A percentile compares a stretch with the other conserved stretches of the same genome.
phyloP scores from a whole-genome alignment of 2,797 vertebrate genomes.

The Pangasius djambal region DNA sequence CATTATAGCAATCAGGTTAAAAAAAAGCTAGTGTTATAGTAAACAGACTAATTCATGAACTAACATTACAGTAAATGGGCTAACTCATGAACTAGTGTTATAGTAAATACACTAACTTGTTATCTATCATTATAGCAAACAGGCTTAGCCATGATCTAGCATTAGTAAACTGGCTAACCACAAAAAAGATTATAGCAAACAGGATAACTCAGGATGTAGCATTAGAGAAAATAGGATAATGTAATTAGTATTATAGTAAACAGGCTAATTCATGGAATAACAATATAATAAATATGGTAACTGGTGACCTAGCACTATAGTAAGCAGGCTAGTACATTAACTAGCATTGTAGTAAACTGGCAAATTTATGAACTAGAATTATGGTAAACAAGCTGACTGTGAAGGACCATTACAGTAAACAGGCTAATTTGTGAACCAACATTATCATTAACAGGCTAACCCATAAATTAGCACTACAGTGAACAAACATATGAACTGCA shows the following conservation, averaged over 20 bases:
- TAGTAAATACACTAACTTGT: background rate
- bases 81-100: background rate
- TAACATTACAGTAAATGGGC: background rate
- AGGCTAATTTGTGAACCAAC: background rate
- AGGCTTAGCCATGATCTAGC: background rate
- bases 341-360: background rate
- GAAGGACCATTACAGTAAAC: background rate
- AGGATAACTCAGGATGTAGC: background rate
- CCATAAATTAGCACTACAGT: background rate
- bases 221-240: background rate
- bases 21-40: background rate
- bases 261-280: background rate
- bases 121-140: background rate
- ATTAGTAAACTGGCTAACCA: constrained; percentile 6
- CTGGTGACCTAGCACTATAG: background rate
- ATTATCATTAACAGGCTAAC: background rate
- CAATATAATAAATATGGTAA: constrained; percentile 1
- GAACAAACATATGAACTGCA: background rate
- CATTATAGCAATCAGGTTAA: background rate
- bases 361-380: background rate
- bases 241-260: background rate
- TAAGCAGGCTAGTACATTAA: background rate
- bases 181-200: background rate
- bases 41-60: background rate
- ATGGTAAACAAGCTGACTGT: background rate